Evolutionary conservation across 2,797 vertebrate species (phyloP).

Genomic region (Arrhamphus sclerolepis): DNA sequence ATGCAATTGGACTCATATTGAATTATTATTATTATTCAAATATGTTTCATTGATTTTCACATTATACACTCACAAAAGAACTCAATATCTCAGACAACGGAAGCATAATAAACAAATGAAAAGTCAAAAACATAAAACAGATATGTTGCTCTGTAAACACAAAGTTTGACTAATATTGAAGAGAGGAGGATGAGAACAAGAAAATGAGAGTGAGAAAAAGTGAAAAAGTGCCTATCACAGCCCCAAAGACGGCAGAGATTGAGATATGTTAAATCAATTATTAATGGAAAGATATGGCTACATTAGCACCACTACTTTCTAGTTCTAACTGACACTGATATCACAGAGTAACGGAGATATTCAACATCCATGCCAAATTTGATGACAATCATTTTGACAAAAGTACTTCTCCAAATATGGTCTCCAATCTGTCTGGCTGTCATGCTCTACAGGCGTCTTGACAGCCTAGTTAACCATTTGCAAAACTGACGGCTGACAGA

Average conservation of each 20-base stretch:
- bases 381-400: constrained; percentile 69
- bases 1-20: constrained; percentile 16
- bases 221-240: constrained; percentile 18
- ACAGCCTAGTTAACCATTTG: constrained; percentile 66
- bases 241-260: constrained; percentile 52
- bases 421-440: constrained; percentile 75
- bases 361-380: constrained; percentile 56
- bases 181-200: constrained; percentile 6
- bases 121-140: too few relatives aligned
- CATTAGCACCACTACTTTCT: constrained; percentile 51
- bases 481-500: constrained; percentile 71
- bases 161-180: constrained; percentile 19
- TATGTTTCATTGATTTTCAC: too few relatives aligned
- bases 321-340: constrained; percentile 57
- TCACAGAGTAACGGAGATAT: constrained; percentile 52
- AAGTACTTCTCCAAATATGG: constrained; percentile 72
- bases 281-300: constrained; percentile 55
- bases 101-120: too few relatives aligned
- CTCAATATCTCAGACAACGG: too few relatives aligned
- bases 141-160: too few relatives aligned
- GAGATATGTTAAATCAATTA: constrained; percentile 62
- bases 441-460: constrained; percentile 61
- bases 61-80: too few relatives aligned
- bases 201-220: constrained; percentile 13
- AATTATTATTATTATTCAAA: too few relatives aligned